phyloP scores from a whole-genome alignment of 1,140 invertebrate species.

The Mizuhopecten yessoensis region DNA sequence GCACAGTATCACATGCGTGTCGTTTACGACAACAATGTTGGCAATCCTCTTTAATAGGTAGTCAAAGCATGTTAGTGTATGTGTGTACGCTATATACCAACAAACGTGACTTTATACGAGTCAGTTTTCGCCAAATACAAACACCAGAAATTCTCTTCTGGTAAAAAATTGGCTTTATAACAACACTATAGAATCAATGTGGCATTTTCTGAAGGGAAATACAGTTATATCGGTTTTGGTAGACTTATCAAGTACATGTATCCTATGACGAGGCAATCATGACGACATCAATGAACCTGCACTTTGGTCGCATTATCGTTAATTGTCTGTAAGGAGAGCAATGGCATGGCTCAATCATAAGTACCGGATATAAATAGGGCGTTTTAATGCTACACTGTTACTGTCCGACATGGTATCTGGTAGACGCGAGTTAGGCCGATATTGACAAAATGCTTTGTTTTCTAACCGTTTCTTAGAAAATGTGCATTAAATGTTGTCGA shows the following conservation, averaged over 20 bases:
- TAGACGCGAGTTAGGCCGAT: no score
- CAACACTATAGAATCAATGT: background rate
- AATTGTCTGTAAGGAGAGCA: background rate
- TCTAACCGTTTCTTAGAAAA: no score
- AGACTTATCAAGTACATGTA: slow-evolving; percentile 16
- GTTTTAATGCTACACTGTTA: background rate
- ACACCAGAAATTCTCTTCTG: background rate
- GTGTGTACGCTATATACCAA: background rate
- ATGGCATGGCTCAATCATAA: background rate
- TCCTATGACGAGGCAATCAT: background rate
- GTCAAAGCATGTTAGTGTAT: background rate
- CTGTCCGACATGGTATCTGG: no score
- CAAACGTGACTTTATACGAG: background rate
- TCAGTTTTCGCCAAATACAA: background rate
- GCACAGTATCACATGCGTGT: background rate
- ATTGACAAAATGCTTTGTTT: no score
- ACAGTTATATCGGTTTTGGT: background rate
- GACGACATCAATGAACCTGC: slow-evolving; percentile 37
- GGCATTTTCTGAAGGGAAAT: background rate
- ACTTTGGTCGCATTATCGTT: background rate
- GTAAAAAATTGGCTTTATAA: background rate
- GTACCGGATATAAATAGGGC: slow-evolving; percentile 11
- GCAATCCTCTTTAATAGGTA: background rate
- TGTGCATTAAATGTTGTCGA: no score
- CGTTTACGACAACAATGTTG: background rate